phyloP scores from a whole-genome alignment of 2,888 invertebrate species.

The Bombylius major region DNA sequence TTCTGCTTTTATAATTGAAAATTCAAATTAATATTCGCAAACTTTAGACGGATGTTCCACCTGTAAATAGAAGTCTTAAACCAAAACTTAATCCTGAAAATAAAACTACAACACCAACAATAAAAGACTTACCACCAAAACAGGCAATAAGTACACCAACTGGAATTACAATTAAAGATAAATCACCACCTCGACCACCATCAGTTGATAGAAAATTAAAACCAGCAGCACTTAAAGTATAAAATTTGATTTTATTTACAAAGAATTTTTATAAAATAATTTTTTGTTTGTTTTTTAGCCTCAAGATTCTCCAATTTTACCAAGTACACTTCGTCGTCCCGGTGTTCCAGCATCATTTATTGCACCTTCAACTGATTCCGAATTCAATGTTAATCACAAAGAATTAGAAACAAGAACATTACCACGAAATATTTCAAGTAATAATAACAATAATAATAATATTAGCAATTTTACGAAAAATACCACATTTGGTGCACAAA shows the following conservation, averaged over 20 bases:
- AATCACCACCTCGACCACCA: conserved; percentile 34
- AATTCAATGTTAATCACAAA: conserved; percentile 9
- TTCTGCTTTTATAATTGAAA: not conserved
- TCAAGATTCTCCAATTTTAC: not conserved
- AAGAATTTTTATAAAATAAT: not conserved
- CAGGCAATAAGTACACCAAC: conserved; percentile 19
- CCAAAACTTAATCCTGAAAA: conserved; percentile 40
- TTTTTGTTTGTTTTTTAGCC: conserved; percentile 6
- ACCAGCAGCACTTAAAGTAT: conserved; percentile 41
- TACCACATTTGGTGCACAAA: conserved; percentile 41
- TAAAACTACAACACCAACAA: conserved; percentile 22
- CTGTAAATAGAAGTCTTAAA: conserved; percentile 69
- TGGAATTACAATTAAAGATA: conserved; percentile 11
- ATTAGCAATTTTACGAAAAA: conserved; percentile 26
- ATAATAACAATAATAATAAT: not conserved
- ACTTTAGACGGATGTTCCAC: conserved; percentile 42
- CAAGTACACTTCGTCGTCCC: conserved; percentile 22
- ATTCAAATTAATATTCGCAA: not conserved
- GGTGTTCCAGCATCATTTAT: conserved; percentile 30
- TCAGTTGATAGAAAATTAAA: conserved; percentile 51
- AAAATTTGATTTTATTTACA: not conserved
- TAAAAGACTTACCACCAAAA: conserved; percentile 25
- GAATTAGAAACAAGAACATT: conserved; percentile 29
- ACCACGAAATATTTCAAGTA: conserved; percentile 26
- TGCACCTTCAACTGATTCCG: conserved; percentile 21